Evolutionary conservation across 2,888 invertebrate species (phyloP).

Genomic region (Morpho achilles): DNA sequence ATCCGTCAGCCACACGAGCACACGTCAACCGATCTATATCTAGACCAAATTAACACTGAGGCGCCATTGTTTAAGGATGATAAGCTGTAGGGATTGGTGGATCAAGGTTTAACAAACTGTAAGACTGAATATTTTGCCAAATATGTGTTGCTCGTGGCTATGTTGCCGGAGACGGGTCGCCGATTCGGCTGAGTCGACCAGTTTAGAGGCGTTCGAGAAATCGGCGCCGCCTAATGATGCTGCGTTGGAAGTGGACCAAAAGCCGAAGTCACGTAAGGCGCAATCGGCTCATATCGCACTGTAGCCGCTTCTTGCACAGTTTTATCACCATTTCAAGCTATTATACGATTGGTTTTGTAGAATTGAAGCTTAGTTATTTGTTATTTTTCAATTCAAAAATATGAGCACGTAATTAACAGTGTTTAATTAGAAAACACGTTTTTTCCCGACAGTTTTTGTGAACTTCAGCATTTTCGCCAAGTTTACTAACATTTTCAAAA

Average conservation of each 20-base stretch:
- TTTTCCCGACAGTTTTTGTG: constrained; percentile 10
- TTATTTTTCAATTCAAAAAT: no score
- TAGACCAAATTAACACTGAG: constrained; percentile 22
- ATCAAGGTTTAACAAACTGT: constrained; percentile 22
- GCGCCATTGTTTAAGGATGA: constrained; percentile 18
- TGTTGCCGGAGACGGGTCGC: constrained; percentile 64
- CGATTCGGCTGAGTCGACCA: constrained; percentile 49
- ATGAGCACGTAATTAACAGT: no score
- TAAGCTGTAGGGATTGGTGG: constrained; percentile 19
- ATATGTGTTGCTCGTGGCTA: constrained; percentile 74
- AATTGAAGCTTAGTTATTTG: no score
- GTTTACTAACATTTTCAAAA: no score
- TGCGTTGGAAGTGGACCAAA: constrained; percentile 40
- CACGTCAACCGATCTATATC: constrained; percentile 39
- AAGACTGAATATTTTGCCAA: constrained; percentile 40
- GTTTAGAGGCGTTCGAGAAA: constrained; percentile 55
- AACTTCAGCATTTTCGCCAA: constrained; percentile 22
- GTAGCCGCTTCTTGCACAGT: constrained; percentile 46
- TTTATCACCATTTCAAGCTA: constrained; percentile 10
- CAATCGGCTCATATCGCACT: constrained; percentile 34
- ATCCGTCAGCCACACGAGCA: constrained; percentile 52
- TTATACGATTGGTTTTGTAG: constrained; percentile 26
- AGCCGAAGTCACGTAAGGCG: constrained; percentile 61
- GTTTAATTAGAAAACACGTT: no score
- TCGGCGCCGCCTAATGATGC: constrained; percentile 37